Evolutionary conservation across 2,113 vertebrate genomes (phyloP), one percentile per base, ranked within the genome.

Genomic region (Clarias magur): DNA sequence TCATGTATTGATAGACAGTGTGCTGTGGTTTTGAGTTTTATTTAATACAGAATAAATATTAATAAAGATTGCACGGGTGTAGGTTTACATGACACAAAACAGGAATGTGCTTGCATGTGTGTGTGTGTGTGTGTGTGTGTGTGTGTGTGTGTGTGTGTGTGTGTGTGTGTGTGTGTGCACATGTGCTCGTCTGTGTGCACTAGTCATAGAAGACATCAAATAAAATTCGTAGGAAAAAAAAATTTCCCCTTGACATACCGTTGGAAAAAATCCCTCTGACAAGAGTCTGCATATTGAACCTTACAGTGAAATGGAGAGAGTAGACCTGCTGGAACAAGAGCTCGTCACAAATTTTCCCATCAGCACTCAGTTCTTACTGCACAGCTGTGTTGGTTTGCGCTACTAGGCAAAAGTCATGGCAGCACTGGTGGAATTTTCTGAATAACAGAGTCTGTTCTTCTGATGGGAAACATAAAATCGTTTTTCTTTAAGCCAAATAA

Each of bases 401-500:
- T n/a, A 38, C n/a, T 87, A 23, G 11, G 23, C 16, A 67, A 59
- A 68, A 59, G 34, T 68, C 65, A 79, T 60, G 59, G 38, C 67
- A 65, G 62, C 23, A 27, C 80, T 80, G 80, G 27, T 80, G 76
- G 62, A 79, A 86, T 42, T 38, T 68, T 80, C 62, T 86, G 59
- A 62, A 79, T 34, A 54, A 73, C 19, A 65, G 17, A 53, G 42
- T 48, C 57, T 19, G 27, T 48, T 75, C n/a, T 56, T 59, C 53
- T 79, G 42, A 79, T 62, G 57, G 84, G 60, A 85, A 85, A 67
- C 59, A 85, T 85, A 85, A 85, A 85, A 63, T 53, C 0, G 25
- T 62, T 85, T 62, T 62, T 76, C 21, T 85, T 75, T 25, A 75
- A 54, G 63, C 38, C 62, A 83, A n/a, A 17, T 83, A 68, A 83